Evolutionary conservation across 2,113 vertebrate genomes (phyloP), one percentile per base, ranked within the genome.

Genomic region (Sceloporus tristichus): DNA sequence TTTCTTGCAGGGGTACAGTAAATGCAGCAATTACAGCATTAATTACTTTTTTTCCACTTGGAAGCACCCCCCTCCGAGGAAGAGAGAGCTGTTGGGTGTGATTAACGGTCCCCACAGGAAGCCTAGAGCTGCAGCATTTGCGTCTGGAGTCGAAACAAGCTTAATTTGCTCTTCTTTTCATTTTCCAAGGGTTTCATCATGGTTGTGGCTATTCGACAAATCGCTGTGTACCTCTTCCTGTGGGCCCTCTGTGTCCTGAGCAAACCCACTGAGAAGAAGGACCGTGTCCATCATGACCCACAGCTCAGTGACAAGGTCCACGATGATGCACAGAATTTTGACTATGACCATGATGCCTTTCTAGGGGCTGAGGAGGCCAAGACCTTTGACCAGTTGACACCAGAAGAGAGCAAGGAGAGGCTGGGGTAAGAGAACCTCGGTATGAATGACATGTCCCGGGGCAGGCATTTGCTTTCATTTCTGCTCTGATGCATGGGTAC

Each of bases 311-410:
- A 96, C 66, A 97, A 98, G 13, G 94, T 97, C 40, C 99, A 99
- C 1, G 96, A 99, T 1, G 99, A 99, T 8, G 91, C 94, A 0
- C 93, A 99, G 88, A 98, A 92, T 94, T 99, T 99, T 76, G 98
- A 99, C 90, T 99, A 99, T n/a, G 98, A 99, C 96, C 99, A 99
- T 0, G 99, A 99, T 54, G 98, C 98, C 11, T 99, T 98, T 88
- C 95, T 99, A 80, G 98, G 98, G 0, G 96, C 97, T 0, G 98
- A 98, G 0, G 97, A 98, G 78, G 98, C 98, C 74, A 98, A 98
- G 87, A 96, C 96, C 23, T 99, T 99, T 27, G 98, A 99, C 4
- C 97, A 98, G 86, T 97, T 99, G n/a, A 94, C 97, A 0, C 97
- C 98, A 0, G 98, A 99, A 92, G 98, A 99, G 94, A 99, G 98